Evolutionary conservation across 2,797 vertebrate genomes (phyloP).

Genomic region (Melanotaenia maccullochi): DNA sequence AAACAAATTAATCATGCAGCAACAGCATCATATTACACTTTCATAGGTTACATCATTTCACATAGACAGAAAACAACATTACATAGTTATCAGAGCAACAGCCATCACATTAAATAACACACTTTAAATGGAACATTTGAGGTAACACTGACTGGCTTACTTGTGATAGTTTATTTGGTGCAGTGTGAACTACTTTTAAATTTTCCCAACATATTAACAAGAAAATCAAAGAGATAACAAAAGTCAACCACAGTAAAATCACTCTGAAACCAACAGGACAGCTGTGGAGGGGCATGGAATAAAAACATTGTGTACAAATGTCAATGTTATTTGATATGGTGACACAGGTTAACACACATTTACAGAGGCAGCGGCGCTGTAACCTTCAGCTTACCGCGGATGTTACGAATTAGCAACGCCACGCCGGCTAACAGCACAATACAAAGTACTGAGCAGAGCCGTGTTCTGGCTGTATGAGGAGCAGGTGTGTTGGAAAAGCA

Average conservation of each 20-base stretch:
- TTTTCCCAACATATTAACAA: not conserved
- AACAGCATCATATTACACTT: too few species aligned
- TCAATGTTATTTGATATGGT: not conserved
- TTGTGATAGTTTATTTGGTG: not conserved
- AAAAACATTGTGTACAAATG: not conserved
- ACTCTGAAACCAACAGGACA: not conserved
- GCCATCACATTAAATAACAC: not conserved
- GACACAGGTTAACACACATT: constrained; percentile 59
- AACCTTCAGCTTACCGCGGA: constrained; percentile 64
- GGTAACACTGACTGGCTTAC: not conserved
- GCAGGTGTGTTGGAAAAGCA: constrained; percentile 58
- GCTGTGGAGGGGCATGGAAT: not conserved
- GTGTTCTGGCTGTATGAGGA: constrained; percentile 30
- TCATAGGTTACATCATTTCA: too few species aligned
- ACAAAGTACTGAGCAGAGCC: constrained; percentile 56
- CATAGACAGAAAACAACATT: not conserved
- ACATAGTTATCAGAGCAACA: too few species aligned
- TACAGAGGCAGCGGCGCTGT: constrained; percentile 51
- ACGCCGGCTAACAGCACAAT: constrained; percentile 55
- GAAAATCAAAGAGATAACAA: not conserved
- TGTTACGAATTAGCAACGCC: constrained; percentile 65
- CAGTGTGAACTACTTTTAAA: not conserved
- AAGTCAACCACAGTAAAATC: not conserved
- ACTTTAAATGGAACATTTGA: not conserved
- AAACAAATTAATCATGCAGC: not conserved